These are phyloP conservation scores for Strigamia maritima DNA, from an alignment of 2,888 invertebrate genomes.

Conservation along the genomic window DNA sequence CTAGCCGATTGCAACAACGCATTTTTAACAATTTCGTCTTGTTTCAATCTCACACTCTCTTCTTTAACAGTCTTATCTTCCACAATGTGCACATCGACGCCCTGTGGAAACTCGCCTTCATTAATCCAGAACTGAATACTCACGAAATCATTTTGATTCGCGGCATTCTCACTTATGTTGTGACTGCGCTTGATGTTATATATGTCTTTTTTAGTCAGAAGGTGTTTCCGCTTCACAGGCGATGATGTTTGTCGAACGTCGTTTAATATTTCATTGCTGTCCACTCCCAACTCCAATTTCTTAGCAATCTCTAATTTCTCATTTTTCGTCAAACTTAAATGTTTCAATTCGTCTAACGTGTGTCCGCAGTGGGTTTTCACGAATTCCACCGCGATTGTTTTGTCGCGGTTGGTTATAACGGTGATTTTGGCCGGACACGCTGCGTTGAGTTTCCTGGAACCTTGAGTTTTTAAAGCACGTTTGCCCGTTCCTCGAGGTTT, in stretches of 20 bases:
- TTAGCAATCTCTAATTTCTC: not conserved
- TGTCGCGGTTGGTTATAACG: not conserved
- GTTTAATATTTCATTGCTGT: not conserved
- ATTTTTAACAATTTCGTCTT: not conserved
- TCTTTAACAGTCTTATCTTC: not conserved
- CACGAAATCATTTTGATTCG: too few species aligned
- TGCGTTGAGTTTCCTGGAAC: not conserved
- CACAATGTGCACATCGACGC: not conserved
- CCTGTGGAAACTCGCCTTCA: not conserved
- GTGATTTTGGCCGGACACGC: not conserved
- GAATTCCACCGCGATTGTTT: not conserved
- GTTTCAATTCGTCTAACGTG: not conserved
- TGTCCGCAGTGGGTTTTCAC: conserved; percentile 11
- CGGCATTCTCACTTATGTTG: too few species aligned
- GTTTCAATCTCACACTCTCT: not conserved
- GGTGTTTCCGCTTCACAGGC: not conserved
- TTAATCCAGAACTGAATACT: not conserved
- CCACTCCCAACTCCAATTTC: not conserved
- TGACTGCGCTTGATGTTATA: too few species aligned
- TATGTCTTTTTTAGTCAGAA: not conserved
- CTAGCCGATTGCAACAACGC: not conserved
- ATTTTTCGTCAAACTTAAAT: not conserved
- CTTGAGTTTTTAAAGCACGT: not conserved
- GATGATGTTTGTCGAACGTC: not conserved
- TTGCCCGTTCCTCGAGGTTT: not conserved